Conservation (phyloP, 2,113 vertebrate genomes). For the Eolophus roseicapilla region DNA sequence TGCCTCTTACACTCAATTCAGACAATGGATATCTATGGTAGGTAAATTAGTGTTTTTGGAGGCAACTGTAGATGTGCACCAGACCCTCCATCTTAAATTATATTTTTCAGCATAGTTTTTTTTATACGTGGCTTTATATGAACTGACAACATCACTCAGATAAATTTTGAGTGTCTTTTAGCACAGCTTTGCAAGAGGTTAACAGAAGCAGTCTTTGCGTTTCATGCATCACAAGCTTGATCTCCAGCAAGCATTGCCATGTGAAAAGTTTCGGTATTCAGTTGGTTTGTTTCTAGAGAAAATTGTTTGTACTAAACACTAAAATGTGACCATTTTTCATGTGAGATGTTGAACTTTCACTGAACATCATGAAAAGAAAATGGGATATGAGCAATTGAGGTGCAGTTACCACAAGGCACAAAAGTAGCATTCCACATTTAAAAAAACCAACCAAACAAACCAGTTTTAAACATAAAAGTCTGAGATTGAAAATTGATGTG, state of each 20-base stretch:
- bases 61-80: neutral
- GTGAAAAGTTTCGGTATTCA: neutral
- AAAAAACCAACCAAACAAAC: neutral
- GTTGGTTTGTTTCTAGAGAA: neutral
- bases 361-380: neutral
- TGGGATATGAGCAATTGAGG: neutral
- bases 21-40: neutral
- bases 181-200: neutral
- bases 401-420: neutral
- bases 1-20: neutral
- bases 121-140: neutral
- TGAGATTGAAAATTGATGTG: neutral
- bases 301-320: neutral
- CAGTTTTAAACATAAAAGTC: neutral
- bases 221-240: neutral
- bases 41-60: neutral
- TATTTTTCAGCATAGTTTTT: neutral
- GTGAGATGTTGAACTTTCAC: neutral
- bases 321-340: neutral
- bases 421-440: neutral
- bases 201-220: neutral
- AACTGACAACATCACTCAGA: neutral
- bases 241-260: neutral
- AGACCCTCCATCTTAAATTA: neutral
- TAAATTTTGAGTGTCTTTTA: neutral